Percentiles rank a stretch among this genome's conserved stretches.
Evolutionary conservation across 2,888 invertebrate species (phyloP).

Genomic region (Aquatica leii): DNA sequence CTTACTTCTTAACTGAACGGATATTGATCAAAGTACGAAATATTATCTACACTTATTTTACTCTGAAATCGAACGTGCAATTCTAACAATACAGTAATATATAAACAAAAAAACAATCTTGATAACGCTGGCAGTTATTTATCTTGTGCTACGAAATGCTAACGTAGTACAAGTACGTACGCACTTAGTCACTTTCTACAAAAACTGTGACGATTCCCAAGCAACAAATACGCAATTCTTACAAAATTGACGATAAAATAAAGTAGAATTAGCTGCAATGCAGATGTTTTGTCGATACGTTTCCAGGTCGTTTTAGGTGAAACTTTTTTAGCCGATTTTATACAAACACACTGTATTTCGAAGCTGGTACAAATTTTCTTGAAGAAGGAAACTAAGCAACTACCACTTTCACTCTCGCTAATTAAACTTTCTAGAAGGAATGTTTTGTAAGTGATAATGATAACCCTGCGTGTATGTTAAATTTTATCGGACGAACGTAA

Average conservation of each 20-base stretch:
- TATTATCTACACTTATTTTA: conserved; percentile 6
- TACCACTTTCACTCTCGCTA: too few relatives aligned
- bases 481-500: too few relatives aligned
- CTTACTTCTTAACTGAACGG: too few relatives aligned
- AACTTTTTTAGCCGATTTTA: too few relatives aligned
- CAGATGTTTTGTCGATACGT: conserved; percentile 7
- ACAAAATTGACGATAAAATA: neutral
- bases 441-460: too few relatives aligned
- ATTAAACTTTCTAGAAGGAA: too few relatives aligned
- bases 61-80: neutral
- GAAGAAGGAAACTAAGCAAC: too few relatives aligned
- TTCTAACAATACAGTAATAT: neutral
- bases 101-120: neutral
- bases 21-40: conserved; percentile 12
- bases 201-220: neutral
- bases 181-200: neutral
- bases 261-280: conserved; percentile 3
- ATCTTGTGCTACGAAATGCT: neutral
- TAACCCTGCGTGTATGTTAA: too few relatives aligned
- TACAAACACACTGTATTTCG: too few relatives aligned
- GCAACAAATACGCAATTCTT: neutral
- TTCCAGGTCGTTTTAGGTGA: neutral
- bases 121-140: neutral
- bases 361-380: too few relatives aligned
- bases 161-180: neutral